Base-by-base conservation (phyloP, 2,888 invertebrate genomes). In the Lathronympha strigana region DNA sequence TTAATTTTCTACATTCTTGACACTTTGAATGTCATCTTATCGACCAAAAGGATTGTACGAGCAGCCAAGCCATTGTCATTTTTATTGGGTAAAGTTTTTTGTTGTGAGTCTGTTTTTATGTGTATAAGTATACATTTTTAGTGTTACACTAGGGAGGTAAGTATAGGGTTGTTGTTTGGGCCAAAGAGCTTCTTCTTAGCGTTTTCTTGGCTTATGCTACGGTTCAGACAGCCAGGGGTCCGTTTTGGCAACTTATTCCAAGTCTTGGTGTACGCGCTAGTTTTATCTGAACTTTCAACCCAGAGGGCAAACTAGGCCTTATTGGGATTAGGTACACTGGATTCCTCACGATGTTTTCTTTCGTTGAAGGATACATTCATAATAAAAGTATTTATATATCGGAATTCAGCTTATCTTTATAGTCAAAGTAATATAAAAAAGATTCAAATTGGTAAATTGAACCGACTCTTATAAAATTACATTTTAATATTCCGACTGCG, bases 401-500 rank as follows among this genome's bases (percentile, higher is more conserved):
- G 11, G 33, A 28, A 33, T 11, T 31, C 17, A 4, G 4, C 6
- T 51, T 6, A 51, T 17, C 19, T 33, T 53, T 21, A n/a, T 36
- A 21, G 23, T 38, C n/a, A 36, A 54, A 15, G 17, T 40, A 4
- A 40, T 38, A 38, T 17, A 6, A 33, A 36, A 31, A 36, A 23
- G 4, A 11, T 36, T 38, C n/a, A 9, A 38, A 21, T 25, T 40
- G 76, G 76, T 76, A 78, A 80, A 76, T 76, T 77, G 74, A 71
- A 57, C 71, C 72, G 68, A 67, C 71, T 75, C 74, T 76, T 73
- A 63, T 68, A 45, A 45, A 25, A 23, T 47, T 47, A 73, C 75
- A 76, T 76, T 77, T 54, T 75, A 76, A 80, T 81, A 76, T 76
- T 79, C 74, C 61, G 54, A 53, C 72, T 69, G 33, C 43, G 31